These are phyloP conservation scores for Setipinna tenuifilis DNA, from an alignment of 2,797 vertebrate genomes.

Conservation along the genomic window DNA sequence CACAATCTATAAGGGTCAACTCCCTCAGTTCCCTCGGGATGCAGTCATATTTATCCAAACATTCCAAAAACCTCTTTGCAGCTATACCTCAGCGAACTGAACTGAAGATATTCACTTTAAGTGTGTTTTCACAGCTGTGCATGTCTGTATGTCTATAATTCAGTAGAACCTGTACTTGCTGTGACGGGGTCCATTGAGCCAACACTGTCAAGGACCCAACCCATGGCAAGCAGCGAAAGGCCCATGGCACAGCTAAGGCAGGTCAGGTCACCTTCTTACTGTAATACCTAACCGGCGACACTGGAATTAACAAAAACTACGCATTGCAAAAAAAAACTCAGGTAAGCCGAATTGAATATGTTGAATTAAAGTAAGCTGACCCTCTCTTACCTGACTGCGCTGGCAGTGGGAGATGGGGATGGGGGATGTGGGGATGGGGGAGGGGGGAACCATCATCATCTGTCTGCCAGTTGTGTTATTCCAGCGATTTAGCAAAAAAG, in stretches of 20 bases:
- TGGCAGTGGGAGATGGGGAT: no score
- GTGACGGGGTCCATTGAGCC: neutral
- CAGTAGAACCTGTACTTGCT: neutral
- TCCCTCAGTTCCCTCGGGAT: neutral
- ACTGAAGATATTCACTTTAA: neutral
- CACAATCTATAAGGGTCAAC: neutral
- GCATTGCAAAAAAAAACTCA: no score
- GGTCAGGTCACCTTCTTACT: no score
- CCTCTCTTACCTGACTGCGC: no score
- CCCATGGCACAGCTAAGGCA: no score
- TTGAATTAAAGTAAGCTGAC: no score
- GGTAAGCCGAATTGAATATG: no score
- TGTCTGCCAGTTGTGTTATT: neutral
- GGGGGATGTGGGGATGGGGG: no score
- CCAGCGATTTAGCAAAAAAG: neutral
- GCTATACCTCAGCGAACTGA: neutral
- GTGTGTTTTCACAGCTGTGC: neutral
- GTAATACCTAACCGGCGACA: no score
- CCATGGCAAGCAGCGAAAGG: neutral
- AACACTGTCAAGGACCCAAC: neutral
- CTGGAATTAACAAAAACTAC: no score
- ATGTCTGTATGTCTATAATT: neutral
- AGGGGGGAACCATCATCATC: neutral
- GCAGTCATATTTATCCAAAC: neutral
- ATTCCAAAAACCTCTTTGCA: neutral